phyloP scores from a whole-genome alignment of 1,140 invertebrate genomes.

The Heliothis subflexa region DNA sequence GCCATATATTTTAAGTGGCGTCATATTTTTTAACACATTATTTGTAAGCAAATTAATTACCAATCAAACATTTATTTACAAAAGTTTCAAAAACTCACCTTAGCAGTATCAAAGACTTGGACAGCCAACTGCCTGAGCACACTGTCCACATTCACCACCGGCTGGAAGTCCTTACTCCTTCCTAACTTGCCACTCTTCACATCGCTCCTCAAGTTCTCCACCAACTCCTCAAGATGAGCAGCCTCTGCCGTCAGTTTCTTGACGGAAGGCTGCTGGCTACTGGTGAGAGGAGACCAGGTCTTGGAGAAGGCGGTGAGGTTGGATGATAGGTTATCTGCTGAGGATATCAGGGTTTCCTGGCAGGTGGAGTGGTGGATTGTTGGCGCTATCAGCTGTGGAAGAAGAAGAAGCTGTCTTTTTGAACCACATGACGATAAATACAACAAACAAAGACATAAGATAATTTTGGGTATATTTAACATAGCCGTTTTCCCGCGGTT shows the following conservation, averaged over 20 bases:
- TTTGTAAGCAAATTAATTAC: not conserved
- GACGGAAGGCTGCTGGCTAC: conserved; percentile 31
- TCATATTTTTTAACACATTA: not conserved
- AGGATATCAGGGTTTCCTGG: conserved; percentile 53
- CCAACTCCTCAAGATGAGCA: conserved; percentile 51
- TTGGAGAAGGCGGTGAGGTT: conserved; percentile 53
- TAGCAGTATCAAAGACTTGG: conserved; percentile 63
- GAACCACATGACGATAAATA: no score
- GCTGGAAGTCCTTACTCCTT: conserved; percentile 49
- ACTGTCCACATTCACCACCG: conserved; percentile 63
- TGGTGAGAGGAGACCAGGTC: conserved; percentile 53
- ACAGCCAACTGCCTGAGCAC: conserved; percentile 65
- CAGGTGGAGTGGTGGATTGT: conserved; percentile 60
- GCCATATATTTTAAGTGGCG: no score
- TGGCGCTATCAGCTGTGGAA: conserved; percentile 59
- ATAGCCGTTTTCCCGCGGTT: no score
- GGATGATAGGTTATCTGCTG: conserved; percentile 52
- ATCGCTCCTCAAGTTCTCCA: conserved; percentile 57
- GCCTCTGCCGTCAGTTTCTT: conserved; percentile 54
- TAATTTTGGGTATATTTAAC: no score
- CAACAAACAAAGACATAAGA: no score
- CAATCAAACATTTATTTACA: not conserved
- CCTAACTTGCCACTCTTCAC: conserved; percentile 56
- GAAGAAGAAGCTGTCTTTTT: no score
- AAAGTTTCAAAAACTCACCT: conserved; percentile 53